Percentiles rank a stretch among this genome's conserved stretches.
Evolutionary conservation across 1,140 invertebrate species (phyloP).

Genomic region (Phenacoccus solenopsis): DNA sequence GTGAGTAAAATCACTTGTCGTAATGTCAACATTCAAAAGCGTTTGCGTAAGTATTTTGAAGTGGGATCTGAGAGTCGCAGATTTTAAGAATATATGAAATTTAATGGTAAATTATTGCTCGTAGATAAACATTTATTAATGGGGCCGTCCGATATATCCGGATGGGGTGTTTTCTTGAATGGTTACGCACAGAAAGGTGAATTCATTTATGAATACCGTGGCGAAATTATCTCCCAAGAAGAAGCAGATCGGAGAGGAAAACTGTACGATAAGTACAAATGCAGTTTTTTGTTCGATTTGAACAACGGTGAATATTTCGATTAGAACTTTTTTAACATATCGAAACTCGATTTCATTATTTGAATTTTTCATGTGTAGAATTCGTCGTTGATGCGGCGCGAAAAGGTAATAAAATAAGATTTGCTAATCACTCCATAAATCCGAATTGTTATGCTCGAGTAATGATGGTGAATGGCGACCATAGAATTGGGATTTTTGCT

Average conservation of each 20-base stretch:
- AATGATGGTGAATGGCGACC: constrained; percentile 99
- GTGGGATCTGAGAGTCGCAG: not conserved
- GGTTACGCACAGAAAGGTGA: constrained; percentile 94
- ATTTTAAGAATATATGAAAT: not conserved
- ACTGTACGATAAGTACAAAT: constrained; percentile 99
- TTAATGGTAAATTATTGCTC: constrained; percentile 21
- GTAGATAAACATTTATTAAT: constrained; percentile 76
- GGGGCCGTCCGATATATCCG: constrained; percentile 95
- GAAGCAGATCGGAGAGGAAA: constrained; percentile 97
- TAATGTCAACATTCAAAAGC: constrained; percentile 92
- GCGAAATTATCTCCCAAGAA: constrained; percentile 95
- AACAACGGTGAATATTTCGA: constrained; percentile 62
- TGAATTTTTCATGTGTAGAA: constrained; percentile 41
- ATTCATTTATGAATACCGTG: constrained; percentile 98
- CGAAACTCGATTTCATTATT: not conserved
- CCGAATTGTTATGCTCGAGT: constrained; percentile 99
- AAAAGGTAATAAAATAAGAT: constrained; percentile 98
- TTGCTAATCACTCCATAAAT: constrained; percentile 99
- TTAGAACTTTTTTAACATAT: not conserved
- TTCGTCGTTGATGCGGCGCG: constrained; percentile 97
- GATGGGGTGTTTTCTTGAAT: constrained; percentile 97
- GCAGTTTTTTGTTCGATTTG: constrained; percentile 96
- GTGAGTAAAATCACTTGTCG: constrained; percentile 77
- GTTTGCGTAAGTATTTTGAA: constrained; percentile 49
- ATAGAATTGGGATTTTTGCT: constrained; percentile 98